A percentile compares a stretch with the other conserved stretches of the same genome.
Evolutionary conservation across 1,140 invertebrate species (phyloP).

Genomic region (Drosophila equinoxialis): DNA sequence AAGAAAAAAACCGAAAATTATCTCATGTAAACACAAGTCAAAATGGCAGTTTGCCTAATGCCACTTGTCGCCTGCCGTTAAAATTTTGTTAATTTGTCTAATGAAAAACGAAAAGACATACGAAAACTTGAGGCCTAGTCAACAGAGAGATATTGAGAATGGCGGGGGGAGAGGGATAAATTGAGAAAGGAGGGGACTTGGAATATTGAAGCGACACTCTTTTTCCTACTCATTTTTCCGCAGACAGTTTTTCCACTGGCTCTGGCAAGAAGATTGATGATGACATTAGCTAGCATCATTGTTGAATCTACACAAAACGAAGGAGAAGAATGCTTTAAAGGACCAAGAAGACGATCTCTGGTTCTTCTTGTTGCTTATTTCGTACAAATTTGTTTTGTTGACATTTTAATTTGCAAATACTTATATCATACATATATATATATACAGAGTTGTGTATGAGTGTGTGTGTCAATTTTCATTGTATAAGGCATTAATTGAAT

Average conservation of each 20-base stretch:
- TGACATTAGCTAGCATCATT: slow-evolving; percentile 83
- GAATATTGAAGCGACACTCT: slow-evolving; percentile 63
- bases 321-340: slow-evolving; percentile 50
- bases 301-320: slow-evolving; percentile 63
- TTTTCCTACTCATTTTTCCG: slow-evolving; percentile 16
- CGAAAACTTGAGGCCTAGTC: slow-evolving; percentile 56
- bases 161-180: neutral
- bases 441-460: slow-evolving; percentile 16
- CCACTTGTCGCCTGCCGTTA: slow-evolving; percentile 69
- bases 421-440: slow-evolving; percentile 23
- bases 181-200: neutral
- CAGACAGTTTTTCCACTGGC: slow-evolving; percentile 35
- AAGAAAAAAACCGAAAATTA: slow-evolving; percentile 63
- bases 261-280: slow-evolving; percentile 78
- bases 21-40: slow-evolving; percentile 82
- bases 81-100: slow-evolving; percentile 81
- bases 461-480: slow-evolving; percentile 34
- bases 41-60: slow-evolving; percentile 75
- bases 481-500: slow-evolving; percentile 76
- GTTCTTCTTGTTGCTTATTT: slow-evolving; percentile 27
- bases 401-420: slow-evolving; percentile 81
- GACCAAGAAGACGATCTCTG: slow-evolving; percentile 36
- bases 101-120: slow-evolving; percentile 63
- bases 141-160: slow-evolving; percentile 12
- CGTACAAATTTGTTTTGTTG: slow-evolving; percentile 70